Conservation (phyloP, 2,888 invertebrate species). For the Achlya flavicornis region DNA sequence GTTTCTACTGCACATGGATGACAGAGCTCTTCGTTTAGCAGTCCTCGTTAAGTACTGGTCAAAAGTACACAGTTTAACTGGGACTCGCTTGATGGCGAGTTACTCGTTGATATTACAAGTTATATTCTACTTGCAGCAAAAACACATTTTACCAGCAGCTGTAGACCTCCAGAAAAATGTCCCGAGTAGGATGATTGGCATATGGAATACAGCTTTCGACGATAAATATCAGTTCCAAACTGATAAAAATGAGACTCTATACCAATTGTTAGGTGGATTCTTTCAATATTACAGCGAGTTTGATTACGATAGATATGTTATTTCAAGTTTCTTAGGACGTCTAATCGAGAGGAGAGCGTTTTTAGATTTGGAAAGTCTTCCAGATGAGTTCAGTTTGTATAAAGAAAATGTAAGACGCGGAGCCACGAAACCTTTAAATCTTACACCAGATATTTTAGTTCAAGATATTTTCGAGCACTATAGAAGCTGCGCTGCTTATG, state of each 20-base stretch:
- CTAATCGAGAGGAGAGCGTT: constrained; percentile 30
- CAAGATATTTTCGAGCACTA: constrained; percentile 46
- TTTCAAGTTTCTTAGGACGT: constrained; percentile 27
- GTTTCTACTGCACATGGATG: constrained; percentile 79
- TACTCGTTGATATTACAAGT: constrained; percentile 86
- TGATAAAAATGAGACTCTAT: constrained; percentile 28
- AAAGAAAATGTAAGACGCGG: constrained; percentile 24
- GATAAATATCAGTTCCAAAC: constrained; percentile 30
- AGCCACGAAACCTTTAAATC: constrained; percentile 20
- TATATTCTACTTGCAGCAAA: constrained; percentile 87
- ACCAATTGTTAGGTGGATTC: constrained; percentile 48
- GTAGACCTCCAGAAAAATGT: constrained; percentile 59
- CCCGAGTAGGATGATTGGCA: constrained; percentile 51
- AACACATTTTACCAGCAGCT: constrained; percentile 80
- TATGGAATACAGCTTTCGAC: constrained; percentile 83
- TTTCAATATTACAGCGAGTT: constrained; percentile 48
- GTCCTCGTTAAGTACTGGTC: constrained; percentile 88
- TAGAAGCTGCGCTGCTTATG: constrained; percentile 33
- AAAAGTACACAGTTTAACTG: constrained; percentile 80
- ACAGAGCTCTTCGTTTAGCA: constrained; percentile 80
- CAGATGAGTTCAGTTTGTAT: constrained; percentile 33
- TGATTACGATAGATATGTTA: constrained; percentile 33
- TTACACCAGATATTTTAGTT: constrained; percentile 34
- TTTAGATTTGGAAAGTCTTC: constrained; percentile 22
- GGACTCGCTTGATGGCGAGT: constrained; percentile 77